Conservation (phyloP, 2,113 vertebrate species). For the Apaloderma vittatum region DNA sequence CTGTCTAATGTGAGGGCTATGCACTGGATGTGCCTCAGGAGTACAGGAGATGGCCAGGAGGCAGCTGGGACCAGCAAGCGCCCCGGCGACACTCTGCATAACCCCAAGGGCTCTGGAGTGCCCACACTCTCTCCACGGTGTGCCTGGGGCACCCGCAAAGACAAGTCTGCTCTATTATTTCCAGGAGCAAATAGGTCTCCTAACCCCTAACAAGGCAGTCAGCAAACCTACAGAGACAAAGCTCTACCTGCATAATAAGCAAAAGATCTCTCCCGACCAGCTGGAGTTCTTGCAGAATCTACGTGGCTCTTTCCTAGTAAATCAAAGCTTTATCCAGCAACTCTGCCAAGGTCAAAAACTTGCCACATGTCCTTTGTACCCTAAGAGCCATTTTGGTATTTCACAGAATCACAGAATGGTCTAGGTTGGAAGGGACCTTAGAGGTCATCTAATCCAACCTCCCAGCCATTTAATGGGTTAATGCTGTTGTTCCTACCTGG, state of each 20-base stretch:
- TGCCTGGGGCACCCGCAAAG: background rate
- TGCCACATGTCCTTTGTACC: background rate
- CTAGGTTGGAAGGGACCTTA: no score
- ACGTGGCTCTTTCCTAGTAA: background rate
- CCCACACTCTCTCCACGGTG: background rate
- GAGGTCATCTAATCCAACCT: no score
- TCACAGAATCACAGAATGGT: no score
- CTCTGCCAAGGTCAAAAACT: conserved; percentile 19
- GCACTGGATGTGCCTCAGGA: background rate
- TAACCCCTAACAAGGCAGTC: background rate
- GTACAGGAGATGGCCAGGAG: accelerated
- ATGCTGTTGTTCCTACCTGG: background rate
- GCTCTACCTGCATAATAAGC: background rate
- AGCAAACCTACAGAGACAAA: background rate
- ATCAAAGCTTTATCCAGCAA: background rate
- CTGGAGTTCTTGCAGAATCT: background rate
- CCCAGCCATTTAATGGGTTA: background rate
- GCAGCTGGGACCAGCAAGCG: background rate
- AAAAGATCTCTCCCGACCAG: background rate
- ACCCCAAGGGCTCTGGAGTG: background rate
- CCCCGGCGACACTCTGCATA: background rate
- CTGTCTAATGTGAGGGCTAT: background rate
- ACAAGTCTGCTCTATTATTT: background rate
- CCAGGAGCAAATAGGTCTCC: background rate
- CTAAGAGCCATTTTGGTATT: background rate